phyloP scores from a whole-genome alignment of 2,888 invertebrate species.

The Heliconius charithonia region DNA sequence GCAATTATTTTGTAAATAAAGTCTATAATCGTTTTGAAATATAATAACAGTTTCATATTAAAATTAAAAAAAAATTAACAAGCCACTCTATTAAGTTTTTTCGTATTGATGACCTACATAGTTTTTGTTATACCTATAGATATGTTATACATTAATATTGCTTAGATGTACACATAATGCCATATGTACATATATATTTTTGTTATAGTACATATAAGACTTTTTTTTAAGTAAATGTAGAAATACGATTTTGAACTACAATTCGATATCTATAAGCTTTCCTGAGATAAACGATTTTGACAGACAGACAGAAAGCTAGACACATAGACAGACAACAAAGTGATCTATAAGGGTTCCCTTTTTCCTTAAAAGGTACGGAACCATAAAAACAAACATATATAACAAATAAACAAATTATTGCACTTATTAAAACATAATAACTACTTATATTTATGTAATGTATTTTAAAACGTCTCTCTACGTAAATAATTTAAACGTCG shows the following conservation, averaged over 20 bases:
- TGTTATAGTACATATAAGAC: too few species aligned
- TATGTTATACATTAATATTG: neutral
- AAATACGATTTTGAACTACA: too few species aligned
- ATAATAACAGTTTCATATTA: too few species aligned
- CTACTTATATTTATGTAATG: neutral
- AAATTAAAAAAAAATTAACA: neutral
- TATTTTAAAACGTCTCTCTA: conserved; percentile 1
- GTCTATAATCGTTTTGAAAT: too few species aligned
- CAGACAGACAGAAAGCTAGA: too few species aligned
- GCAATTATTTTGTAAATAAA: too few species aligned
- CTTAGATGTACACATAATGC: neutral
- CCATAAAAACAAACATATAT: neutral
- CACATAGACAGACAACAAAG: too few species aligned
- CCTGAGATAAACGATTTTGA: too few species aligned
- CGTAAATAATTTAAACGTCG: conserved; percentile 24
- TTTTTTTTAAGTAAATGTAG: too few species aligned
- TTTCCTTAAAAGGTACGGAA: too few species aligned
- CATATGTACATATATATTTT: neutral
- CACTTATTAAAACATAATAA: neutral
- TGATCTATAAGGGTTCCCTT: too few species aligned
- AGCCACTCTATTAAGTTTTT: neutral
- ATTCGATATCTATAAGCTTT: too few species aligned
- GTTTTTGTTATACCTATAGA: neutral
- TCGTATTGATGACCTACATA: neutral
- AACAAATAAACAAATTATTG: neutral